Conservation (phyloP, 2,113 vertebrate species). For the Heliornis fulica region DNA sequence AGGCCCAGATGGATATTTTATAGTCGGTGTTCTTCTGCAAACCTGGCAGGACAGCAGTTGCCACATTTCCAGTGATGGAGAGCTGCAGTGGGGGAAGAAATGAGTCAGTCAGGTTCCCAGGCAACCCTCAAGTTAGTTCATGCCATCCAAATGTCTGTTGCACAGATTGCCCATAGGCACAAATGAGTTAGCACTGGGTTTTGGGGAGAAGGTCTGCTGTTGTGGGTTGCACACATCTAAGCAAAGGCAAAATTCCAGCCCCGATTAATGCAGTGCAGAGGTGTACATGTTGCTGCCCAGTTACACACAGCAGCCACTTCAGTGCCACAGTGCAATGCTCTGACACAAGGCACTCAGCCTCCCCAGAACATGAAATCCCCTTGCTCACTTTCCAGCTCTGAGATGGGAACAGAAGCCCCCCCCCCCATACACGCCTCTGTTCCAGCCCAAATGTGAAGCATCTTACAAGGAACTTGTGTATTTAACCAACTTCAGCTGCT, state of each 20-base stretch:
- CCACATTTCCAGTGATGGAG: constrained; percentile 77
- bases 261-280: background rate
- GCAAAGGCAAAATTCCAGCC: background rate
- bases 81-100: constrained; percentile 69
- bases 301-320: background rate
- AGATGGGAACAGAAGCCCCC: background rate
- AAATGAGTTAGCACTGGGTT: background rate
- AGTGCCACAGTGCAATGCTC: background rate
- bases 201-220: background rate
- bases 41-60: constrained; percentile 77
- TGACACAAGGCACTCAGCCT: background rate
- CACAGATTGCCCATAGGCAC: background rate
- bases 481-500: background rate
- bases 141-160: background rate
- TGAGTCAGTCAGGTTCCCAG: background rate
- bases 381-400: background rate
- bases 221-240: background rate
- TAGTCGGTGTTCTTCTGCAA: constrained; percentile 86
- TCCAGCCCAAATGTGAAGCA: background rate
- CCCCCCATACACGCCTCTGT: fast-evolving
- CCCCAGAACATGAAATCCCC: background rate
- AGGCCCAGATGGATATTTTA: constrained; percentile 89
- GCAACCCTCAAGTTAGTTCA: background rate
- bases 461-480: fast-evolving
- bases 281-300: background rate